Evolutionary conservation across 2,113 vertebrate species (phyloP), one percentile per base, ranked within the genome.

Genomic region (Phasianus colchicus): DNA sequence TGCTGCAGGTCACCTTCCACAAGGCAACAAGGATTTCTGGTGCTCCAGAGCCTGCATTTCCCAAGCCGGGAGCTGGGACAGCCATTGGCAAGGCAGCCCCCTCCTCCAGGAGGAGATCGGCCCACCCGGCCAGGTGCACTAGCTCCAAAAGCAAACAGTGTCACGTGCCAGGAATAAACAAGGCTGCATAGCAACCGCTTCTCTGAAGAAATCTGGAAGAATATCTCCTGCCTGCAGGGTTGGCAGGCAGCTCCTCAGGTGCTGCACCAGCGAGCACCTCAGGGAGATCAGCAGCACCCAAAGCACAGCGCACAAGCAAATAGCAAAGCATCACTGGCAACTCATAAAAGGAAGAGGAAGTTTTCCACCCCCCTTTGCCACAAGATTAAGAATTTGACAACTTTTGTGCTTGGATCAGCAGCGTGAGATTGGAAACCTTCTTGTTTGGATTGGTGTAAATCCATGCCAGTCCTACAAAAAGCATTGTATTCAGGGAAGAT

Each of bases 111-210:
- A 58, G 32, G 55, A 43, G 91, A 72, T 60, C 70, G 88, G 73
- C 61, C 88, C 20, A 15, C 72, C 76, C 55, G 65, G 80, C 32
- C 75, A 85, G 75, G 83, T 88, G 70, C 64, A 69, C 17, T 1
- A 86, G 47, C 66, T 50, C n/a, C 60, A 63, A 78, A 34, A 38
- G 92, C 88, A 89, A 89, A 60, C 75, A 86, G 75, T 86, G 90
- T 69, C 90, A 91, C 90, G 61, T 48, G 85, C 88, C 82, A 42
- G 86, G 92, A 90, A 97, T 83, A 97, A 98, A 98, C 97, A 98
- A 95, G 91, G 96, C 97, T 97, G 97, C 97, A 65, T 96, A 97
- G 97, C 97, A 98, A 98, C 97, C 30, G 17, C 66, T 83, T 58
- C 90, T 93, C 67, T 85, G 54, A 88, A 92, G 90, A 92, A 95